Evolutionary conservation across 2,113 vertebrate genomes (phyloP), one percentile per base, ranked within the genome.

Genomic region (Tragelaphus imberbis): DNA sequence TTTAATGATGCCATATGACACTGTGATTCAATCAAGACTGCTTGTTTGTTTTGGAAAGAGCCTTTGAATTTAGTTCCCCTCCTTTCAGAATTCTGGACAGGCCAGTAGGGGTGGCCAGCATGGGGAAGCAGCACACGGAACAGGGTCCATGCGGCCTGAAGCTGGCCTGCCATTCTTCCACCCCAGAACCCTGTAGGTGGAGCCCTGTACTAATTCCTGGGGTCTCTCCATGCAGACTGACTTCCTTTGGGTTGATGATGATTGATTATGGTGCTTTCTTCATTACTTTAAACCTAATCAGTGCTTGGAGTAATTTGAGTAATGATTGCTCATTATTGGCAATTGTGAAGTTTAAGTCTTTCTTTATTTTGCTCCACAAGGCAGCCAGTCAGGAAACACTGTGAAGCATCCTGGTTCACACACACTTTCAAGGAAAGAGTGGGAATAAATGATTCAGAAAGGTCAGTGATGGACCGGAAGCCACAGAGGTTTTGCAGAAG

Each of bases 241-340:
- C 98, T 99, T 99, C 99, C 99, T 99, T 98, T 98, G 98, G 98
- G 98, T 99, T 99, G 99, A 99, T 99, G 99, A 99, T 99, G 99
- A 99, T 99, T 99, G 99, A 99, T 99, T 98, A 98, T 99, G 99
- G 99, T 99, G 99, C 99, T 99, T 99, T 99, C 99, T 99, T 99
- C 99, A 99, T 99, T 99, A 99, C 99, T 99, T 99, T 99, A 99
- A 99, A 99, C 99, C 99, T 99, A 99, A 99, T 99, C 99, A 99
- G 99, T 99, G 99, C 99, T 99, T 98, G 98, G 99, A 99, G 99
- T 99, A 99, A 99, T 99, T 99, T 99, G 99, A 99, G 99, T 99
- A 99, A 99, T 99, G 99, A 99, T 99, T 99, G 99, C 99, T 99
- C 99, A 99, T 99, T 99, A 99, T 99, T 99, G 99, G 99, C 99